phyloP scores from a whole-genome alignment of 2,797 vertebrate genomes.

The Hipposideros larvatus region DNA sequence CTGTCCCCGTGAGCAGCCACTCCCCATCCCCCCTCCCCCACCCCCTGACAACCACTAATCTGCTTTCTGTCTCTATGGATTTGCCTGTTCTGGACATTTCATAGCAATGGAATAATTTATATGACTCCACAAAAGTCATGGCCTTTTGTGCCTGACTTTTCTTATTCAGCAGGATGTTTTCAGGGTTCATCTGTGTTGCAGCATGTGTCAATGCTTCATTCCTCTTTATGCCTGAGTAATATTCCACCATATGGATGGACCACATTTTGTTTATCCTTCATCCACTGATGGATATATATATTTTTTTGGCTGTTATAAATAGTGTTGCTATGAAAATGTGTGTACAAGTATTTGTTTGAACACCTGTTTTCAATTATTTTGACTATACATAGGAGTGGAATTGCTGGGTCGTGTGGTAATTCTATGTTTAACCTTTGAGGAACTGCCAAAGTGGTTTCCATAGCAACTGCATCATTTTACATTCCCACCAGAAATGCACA shows the following conservation, averaged over 20 bases:
- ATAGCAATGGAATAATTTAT: not conserved
- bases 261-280: not conserved
- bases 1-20: not conserved
- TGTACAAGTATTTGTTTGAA: not conserved
- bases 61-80: not conserved
- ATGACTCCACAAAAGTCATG: no score
- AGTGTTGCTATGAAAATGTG: no score
- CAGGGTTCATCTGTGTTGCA: accelerated
- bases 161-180: not conserved
- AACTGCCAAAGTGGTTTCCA: not conserved
- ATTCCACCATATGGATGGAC: accelerated
- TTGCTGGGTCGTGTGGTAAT: not conserved
- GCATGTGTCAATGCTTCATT: accelerated
- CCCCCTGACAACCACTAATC: not conserved
- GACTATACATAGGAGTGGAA: not conserved
- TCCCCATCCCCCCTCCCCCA: no score
- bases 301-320: not conserved
- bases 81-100: not conserved
- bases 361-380: not conserved
- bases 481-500: not conserved
- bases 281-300: not conserved
- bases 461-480: not conserved
- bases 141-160: not conserved
- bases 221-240: not conserved
- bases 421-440: not conserved